Conservation (phyloP, 2,888 invertebrate species). For the Drosophila quinaria region DNA sequence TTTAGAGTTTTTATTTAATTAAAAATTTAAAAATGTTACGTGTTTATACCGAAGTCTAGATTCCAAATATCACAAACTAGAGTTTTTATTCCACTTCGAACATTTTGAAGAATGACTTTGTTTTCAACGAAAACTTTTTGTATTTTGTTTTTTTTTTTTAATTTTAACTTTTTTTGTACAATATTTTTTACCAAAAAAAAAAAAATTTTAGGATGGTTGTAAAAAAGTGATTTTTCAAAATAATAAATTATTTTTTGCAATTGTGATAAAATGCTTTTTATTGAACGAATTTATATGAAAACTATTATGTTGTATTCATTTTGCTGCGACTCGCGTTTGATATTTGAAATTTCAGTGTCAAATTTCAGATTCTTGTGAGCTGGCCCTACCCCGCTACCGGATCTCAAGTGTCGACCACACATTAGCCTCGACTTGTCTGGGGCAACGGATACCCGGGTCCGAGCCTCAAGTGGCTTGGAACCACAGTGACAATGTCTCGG, state of each 20-base stretch:
- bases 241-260: no score
- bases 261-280: not conserved
- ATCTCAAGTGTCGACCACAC: conserved; percentile 64
- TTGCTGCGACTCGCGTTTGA: conserved; percentile 9
- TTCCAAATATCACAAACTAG: not conserved
- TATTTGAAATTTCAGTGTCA: conserved; percentile 22
- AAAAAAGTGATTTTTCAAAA: no score
- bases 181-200: no score
- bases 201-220: no score
- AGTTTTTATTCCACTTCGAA: not conserved
- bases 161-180: no score
- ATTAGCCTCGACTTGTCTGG: conserved; percentile 28
- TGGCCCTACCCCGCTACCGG: conserved; percentile 42
- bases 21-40: not conserved
- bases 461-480: conserved; percentile 49
- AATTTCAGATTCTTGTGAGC: conserved; percentile 29
- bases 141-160: not conserved
- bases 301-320: not conserved
- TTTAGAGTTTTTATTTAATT: not conserved
- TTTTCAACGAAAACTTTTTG: conserved; percentile 1
- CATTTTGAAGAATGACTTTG: not conserved
- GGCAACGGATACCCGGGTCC: conserved; percentile 29
- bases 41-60: not conserved
- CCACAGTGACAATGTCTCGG: conserved; percentile 40
- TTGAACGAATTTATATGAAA: not conserved